Evolutionary conservation across 2,113 vertebrate species (phyloP), one percentile per base, ranked within the genome.

Genomic region (Ailuropoda melanoleuca): DNA sequence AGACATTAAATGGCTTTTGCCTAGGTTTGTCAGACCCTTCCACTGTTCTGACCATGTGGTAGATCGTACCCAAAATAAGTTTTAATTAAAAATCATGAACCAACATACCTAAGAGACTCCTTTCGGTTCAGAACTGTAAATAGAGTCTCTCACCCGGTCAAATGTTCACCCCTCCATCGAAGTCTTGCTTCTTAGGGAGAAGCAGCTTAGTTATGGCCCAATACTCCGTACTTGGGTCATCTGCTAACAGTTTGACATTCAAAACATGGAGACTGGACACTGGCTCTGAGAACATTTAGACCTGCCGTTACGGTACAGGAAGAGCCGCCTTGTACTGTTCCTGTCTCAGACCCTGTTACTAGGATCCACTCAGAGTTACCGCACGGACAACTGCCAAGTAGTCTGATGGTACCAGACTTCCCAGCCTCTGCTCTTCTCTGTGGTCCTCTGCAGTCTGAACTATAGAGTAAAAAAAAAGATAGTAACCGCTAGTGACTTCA

Each of bases 281-380:
- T 11, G 48, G 80, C 37, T 85, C 37, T 18, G 12, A 17, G 81
- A 48, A 23, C 4, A 4, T 23, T 53, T 6, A 14, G 55, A 24
- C n/a, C 46, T 48, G 26, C 29, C 4, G 0, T 11, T 0, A 1
- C 6, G 31, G 31, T 5, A 3, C 46, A 39, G 43, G 43, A 46
- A 13, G 53, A 62, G 43, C 83, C 11, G 0, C 58, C 60, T 50
- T 6, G 29, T n/a, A 13, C 24, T 11, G 7, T 24, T 23, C 11
- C 62, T 72, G 24, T 26, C 53, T 62, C 4, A 58, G 50, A 8
- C 78, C 50, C 53, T 1, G 26, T 23, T 23, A 3, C 5, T 14
- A 4, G 34, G 58, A 13, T 23, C 58, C 53, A 10, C 50, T 37
- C 34, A 4, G 39, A 34, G 8, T n/a, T 21, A 0, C 29, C 6